A percentile compares a stretch with the other conserved stretches of the same genome.
Evolutionary conservation across 2,797 vertebrate genomes (phyloP).

Genomic region (Manis javanica): DNA sequence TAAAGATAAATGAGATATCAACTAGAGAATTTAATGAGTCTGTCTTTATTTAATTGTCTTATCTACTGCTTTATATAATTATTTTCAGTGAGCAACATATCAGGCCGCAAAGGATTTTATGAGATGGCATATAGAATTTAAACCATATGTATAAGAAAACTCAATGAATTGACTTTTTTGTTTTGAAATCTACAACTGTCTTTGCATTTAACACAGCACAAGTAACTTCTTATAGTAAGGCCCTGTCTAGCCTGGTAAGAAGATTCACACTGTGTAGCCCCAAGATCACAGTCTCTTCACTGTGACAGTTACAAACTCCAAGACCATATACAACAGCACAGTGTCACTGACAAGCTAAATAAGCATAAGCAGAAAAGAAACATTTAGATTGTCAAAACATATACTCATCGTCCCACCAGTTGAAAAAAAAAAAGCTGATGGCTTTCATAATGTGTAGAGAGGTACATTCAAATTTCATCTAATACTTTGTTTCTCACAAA

Average conservation of each 20-base stretch:
- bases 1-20: neutral
- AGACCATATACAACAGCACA: conserved; percentile 82
- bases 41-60: neutral
- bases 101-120: neutral
- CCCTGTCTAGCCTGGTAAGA: conserved; percentile 83
- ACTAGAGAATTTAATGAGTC: neutral
- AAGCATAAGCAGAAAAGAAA: neutral
- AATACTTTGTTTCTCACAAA: conserved; percentile 59
- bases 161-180: neutral
- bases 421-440: conserved; percentile 18
- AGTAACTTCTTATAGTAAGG: conserved; percentile 84
- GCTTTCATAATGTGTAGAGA: conserved; percentile 1
- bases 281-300: conserved; percentile 84
- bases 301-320: conserved; percentile 84
- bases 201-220: neutral
- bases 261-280: conserved; percentile 84
- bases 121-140: neutral
- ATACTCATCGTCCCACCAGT: neutral
- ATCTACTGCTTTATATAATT: neutral
- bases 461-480: conserved; percentile 7
- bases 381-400: conserved; percentile 54
- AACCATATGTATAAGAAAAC: neutral
- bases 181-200: neutral
- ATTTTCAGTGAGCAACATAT: neutral
- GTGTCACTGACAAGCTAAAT: conserved; percentile 83